These are phyloP conservation scores for Oryzias woworae DNA, from an alignment of 2,113 vertebrate genomes.

Conservation along the genomic window DNA sequence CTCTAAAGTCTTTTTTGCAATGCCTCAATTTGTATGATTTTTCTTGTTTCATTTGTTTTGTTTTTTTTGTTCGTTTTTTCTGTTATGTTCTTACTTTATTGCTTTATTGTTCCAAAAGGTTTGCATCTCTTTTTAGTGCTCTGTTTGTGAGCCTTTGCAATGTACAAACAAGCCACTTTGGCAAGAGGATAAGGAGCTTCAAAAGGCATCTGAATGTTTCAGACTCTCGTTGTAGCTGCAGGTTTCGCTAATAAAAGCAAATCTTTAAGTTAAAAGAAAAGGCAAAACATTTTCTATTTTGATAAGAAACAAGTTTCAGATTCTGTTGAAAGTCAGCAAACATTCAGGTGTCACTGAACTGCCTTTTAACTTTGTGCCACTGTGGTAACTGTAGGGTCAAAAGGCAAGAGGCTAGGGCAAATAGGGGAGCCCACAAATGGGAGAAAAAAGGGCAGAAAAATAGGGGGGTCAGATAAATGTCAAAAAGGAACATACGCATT, in stretches of 20 bases:
- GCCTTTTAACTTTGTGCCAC: constrained; percentile 72
- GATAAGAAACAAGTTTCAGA: background rate
- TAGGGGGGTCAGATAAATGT: too few relatives aligned
- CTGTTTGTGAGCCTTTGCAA: constrained; percentile 78
- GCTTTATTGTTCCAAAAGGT: constrained; percentile 64
- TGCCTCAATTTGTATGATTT: constrained; percentile 57
- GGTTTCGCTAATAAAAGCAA: constrained; percentile 6
- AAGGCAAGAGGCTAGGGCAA: constrained; percentile 76
- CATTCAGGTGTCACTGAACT: constrained; percentile 78
- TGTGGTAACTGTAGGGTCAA: constrained; percentile 78
- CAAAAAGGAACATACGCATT: too few relatives aligned
- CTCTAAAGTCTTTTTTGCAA: constrained; percentile 73
- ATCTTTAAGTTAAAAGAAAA: constrained; percentile 3
- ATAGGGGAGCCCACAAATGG: constrained; percentile 57
- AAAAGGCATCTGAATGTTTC: constrained; percentile 75
- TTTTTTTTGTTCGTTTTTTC: constrained; percentile 40
- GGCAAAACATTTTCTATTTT: background rate
- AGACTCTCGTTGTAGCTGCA: constrained; percentile 19
- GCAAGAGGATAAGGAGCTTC: constrained; percentile 73
- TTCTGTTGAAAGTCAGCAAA: constrained; percentile 26
- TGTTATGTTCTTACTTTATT: constrained; percentile 36
- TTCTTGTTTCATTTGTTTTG: constrained; percentile 18
- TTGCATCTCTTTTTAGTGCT: constrained; percentile 78
- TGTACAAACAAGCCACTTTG: constrained; percentile 72
- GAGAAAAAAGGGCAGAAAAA: background rate